phyloP scores from a whole-genome alignment of 2,797 vertebrate genomes.

The Enteromius radiatus region DNA sequence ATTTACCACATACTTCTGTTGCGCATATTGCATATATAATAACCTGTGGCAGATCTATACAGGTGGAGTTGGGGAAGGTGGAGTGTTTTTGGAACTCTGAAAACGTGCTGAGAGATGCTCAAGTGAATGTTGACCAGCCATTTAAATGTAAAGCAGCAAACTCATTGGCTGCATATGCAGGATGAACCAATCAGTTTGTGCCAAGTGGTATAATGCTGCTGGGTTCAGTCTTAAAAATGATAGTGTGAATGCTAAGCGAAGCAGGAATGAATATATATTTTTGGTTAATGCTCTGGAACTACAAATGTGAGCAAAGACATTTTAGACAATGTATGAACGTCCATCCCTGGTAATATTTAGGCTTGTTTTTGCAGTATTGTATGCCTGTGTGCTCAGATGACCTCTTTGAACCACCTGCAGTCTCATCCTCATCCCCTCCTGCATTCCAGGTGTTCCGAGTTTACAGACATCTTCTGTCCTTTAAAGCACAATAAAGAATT shows the following conservation, averaged over 20 bases:
- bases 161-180: neutral
- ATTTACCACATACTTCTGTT: neutral
- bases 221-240: neutral
- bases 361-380: neutral
- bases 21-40: neutral
- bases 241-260: neutral
- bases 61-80: neutral
- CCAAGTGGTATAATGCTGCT: neutral
- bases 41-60: neutral
- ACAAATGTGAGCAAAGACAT: neutral
- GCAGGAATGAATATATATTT: neutral
- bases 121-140: neutral
- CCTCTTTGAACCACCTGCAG: slow-evolving; percentile 55
- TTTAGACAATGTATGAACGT: neutral
- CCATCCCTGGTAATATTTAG: neutral
- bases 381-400: slow-evolving; percentile 18
- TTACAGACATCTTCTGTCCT: slow-evolving; percentile 74
- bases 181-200: neutral
- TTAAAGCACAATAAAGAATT: slow-evolving; percentile 78
- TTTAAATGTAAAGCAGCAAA: neutral
- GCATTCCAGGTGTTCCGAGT: slow-evolving; percentile 80
- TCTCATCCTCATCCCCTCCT: slow-evolving; percentile 72
- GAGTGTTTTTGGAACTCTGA: neutral
- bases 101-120: neutral
- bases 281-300: neutral